Evolutionary conservation across 2,797 vertebrate species (phyloP), one percentile per base, ranked within the genome.

Genomic region (Gadopsis marmoratus): DNA sequence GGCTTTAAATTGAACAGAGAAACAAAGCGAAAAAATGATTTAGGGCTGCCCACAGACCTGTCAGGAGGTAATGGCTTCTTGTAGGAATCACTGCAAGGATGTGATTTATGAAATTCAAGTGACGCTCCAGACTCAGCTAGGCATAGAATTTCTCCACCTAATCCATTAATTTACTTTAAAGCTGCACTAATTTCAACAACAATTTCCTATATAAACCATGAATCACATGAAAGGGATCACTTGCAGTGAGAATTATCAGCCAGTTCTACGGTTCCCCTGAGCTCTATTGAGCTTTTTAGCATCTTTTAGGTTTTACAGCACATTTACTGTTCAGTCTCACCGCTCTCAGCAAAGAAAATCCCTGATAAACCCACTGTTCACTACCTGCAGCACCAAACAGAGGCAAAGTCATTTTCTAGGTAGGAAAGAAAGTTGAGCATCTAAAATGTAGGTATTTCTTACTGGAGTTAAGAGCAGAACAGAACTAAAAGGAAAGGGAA

Each of bases 1-100:
- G 37, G 51, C 58, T 79, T 76, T 35, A 67, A 86, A 83, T 63
- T 76, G 63, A 80, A 66, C 21, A 54, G 66, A 56, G 56, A 88
- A 72, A 64, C 69, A 73, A 74, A 81, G 71, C 3, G 41, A 69
- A 53, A 81, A 81, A 72, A 66, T 51, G n/a, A 26, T 54, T 79
- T 17, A 3, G 29, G 1, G 71, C 78, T 63, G 55, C 69, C 62
- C 39, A 41, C 17, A 12, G 45, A 63, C 71, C 69, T 67, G 65
- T 69, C 65, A 39, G 72, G 4, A 66, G 43, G 23, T 26, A 85
- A 78, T 29, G 35, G 51, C 19, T 23, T 47, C 39, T 72, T 41
- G 10, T 64, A 47, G 23, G 43, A 78, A 48, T 45, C 26, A 41
- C 59, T 53, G 17, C 19, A 53, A 37, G 37, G 64, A 55, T 55